These are phyloP conservation scores for Urocitellus parryii DNA, from an alignment of 2,113 vertebrate species.

Conservation along the genomic window DNA sequence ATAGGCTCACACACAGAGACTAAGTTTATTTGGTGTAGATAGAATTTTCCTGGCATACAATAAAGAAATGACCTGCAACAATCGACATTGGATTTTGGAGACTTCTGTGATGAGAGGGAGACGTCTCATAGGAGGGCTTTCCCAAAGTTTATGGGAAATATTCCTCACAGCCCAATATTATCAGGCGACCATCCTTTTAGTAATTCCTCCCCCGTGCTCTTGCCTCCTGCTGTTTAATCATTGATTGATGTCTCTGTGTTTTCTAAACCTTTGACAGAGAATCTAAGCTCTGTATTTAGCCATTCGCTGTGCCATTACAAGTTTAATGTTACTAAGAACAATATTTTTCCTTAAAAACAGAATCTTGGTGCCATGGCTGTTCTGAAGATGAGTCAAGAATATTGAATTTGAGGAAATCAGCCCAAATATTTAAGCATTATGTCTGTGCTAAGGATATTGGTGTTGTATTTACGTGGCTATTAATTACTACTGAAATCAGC, in stretches of 20 bases:
- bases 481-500: slow-evolving; percentile 34
- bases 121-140: neutral
- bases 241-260: neutral
- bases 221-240: neutral
- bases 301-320: neutral
- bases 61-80: neutral
- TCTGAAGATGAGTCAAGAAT: slow-evolving; percentile 3
- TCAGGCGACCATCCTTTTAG: too few species aligned
- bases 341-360: neutral
- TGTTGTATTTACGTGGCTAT: neutral
- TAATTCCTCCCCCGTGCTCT: neutral
- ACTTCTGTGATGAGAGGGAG: too few species aligned
- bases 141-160: neutral
- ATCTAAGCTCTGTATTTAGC: neutral
- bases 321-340: slow-evolving; percentile 1
- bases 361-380: neutral
- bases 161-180: too few species aligned
- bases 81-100: accelerated
- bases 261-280: neutral
- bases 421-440: neutral
- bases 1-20: neutral
- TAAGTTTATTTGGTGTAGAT: neutral
- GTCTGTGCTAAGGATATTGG: neutral
- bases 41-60: neutral
- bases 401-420: neutral